Percentiles rank a stretch among this genome's conserved stretches.
Conservation (phyloP, 2,797 vertebrate genomes). For the Poeciliopsis infans region DNA sequence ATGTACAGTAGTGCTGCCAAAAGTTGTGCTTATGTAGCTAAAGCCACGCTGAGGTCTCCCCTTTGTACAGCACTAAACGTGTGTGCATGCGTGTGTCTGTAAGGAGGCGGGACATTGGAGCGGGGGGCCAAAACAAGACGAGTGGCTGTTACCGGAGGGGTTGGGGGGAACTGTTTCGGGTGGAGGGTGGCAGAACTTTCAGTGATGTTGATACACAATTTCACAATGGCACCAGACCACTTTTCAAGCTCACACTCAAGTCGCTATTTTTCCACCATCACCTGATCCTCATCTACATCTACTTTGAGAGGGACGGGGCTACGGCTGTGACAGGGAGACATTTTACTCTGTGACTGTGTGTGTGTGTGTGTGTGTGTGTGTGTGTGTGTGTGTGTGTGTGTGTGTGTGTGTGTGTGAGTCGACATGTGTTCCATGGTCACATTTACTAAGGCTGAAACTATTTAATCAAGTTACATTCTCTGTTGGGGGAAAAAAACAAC, state of each 20-base stretch:
- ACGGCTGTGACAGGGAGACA: conserved; percentile 52
- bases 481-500: background rate
- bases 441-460: conserved; percentile 21
- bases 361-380: background rate
- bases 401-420: background rate
- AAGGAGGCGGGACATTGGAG: background rate
- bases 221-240: conserved; percentile 76
- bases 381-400: background rate
- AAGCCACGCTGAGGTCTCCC: conserved; percentile 68
- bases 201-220: conserved; percentile 67
- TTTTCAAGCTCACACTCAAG: conserved; percentile 47
- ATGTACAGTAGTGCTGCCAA: conserved; percentile 79
- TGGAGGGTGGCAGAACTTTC: conserved; percentile 32
- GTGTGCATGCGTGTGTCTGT: conserved; percentile 57
- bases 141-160: conserved; percentile 13
- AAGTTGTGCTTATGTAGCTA: conserved; percentile 80
- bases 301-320: conserved; percentile 35
- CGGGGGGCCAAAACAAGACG: conserved; percentile 2
- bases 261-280: conserved; percentile 29
- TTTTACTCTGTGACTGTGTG: conserved; percentile 29
- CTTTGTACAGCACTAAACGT: conserved; percentile 76
- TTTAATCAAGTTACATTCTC: background rate
- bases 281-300: conserved; percentile 19
- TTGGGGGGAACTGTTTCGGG: background rate
- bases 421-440: background rate